Base-by-base conservation (phyloP, 2,888 invertebrate genomes). In the Lordiphosa andalusiaca region DNA sequence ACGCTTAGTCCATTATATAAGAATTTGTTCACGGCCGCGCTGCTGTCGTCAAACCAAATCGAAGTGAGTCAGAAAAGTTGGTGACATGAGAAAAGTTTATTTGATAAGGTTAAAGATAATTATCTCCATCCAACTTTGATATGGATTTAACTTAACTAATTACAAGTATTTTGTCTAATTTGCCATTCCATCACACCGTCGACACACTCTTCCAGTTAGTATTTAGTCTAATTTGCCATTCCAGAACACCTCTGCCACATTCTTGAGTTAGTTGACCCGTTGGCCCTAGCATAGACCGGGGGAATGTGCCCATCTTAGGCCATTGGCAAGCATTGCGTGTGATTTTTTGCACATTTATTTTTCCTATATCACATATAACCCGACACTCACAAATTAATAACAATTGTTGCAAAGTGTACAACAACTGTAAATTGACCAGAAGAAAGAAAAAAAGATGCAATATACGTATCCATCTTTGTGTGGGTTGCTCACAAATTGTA, bases 301-400 rank as follows among this genome's bases (percentile, higher is more conserved):
- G 49, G 33, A 50, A 50, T 49, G 49, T 63, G 33, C 40, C 40
- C 44, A 30, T 30, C 19, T 6, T 38, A 44, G 63, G 53, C 30
- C 30, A 30, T 53, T 50, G 62, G 66, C 62, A 50, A 21, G 41
- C 38, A 60, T 58, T 59, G 63, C 67, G 63, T 63, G 63, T 67
- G 58, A 46, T 52, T 52, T 39, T 54, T 46, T 44, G 25, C 25
- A 39, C 44, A 39, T 64, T 40, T 64, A 40, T 51, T 57, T 19
- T 40, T 60, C 48, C 52, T 62, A 60, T 53, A 13, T 55, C 42
- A 60, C 70, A 61, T 62, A 55, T 64, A 55, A 65, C 40, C 48
- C 66, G 46, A 49, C 33, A 40, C 50, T 37, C 51, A 70, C 73
- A 80, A 84, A 84, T 80, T 82, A 80, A 84, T 84, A 77, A 75